Percentiles rank a stretch among this genome's conserved stretches.
Evolutionary conservation across 2,797 vertebrate species (phyloP).

Genomic region (Acanthurus lineatus): DNA sequence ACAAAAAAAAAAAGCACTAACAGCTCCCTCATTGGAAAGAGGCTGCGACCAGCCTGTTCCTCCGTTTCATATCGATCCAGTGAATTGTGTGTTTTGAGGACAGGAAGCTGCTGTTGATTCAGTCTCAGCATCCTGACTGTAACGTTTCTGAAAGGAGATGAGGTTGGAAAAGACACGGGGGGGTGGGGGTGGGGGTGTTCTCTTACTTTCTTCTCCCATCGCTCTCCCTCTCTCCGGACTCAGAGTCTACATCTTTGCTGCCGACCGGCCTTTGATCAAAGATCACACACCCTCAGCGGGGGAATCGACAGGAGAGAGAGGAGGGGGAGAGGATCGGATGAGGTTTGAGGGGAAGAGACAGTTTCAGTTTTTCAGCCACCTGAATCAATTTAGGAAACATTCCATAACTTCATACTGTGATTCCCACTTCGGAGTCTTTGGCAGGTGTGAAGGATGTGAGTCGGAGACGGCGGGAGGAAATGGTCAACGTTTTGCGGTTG

Average conservation of each 20-base stretch:
- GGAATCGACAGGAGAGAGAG: constrained; percentile 48
- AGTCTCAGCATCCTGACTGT: constrained; percentile 65
- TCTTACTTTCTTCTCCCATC: constrained; percentile 52
- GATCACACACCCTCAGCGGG: constrained; percentile 72
- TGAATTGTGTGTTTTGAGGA: constrained; percentile 67
- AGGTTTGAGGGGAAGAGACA: constrained; percentile 50
- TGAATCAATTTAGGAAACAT: constrained; percentile 80
- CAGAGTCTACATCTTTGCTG: constrained; percentile 67
- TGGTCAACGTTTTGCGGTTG: constrained; percentile 47
- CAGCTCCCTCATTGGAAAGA: constrained; percentile 62
- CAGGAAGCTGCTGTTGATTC: constrained; percentile 66
- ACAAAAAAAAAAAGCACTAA: constrained; percentile 56
- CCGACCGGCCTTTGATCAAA: constrained; percentile 75
- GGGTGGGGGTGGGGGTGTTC: constrained; percentile 26
- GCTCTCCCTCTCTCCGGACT: constrained; percentile 59
- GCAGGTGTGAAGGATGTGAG: constrained; percentile 50
- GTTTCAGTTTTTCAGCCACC: constrained; percentile 67
- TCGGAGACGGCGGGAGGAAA: constrained; percentile 43
- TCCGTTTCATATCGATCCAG: constrained; percentile 74
- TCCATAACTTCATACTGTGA: constrained; percentile 83
- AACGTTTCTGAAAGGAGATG: constrained; percentile 61
- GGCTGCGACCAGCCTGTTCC: constrained; percentile 65
- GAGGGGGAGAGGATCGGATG: constrained; percentile 47
- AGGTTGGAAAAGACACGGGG: constrained; percentile 45
- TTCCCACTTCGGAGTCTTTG: constrained; percentile 72